Evolutionary conservation across 1,140 invertebrate species (phyloP), one percentile per base, ranked within the genome.

Genomic region (Babylonia areolata): DNA sequence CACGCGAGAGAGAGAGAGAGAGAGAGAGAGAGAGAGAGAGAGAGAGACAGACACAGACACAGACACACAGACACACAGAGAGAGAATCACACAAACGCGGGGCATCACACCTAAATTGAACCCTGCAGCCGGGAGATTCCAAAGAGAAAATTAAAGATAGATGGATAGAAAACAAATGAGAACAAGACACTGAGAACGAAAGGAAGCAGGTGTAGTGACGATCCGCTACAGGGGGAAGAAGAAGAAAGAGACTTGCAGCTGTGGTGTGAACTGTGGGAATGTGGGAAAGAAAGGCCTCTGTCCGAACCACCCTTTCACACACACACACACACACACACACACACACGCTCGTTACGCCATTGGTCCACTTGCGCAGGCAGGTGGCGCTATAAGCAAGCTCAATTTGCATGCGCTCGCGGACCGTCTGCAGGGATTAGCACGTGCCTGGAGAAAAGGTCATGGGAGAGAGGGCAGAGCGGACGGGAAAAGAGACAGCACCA

Each of bases 351-450:
- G 11, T 33, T 35, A 33, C 31, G 71, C 71, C n/a, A 35, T 35
- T 35, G 12, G 71, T 35, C 71, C 5, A 20, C 3, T 82, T 69
- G 23, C 35, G 64, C 46, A 51, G 81, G 64, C 46, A 51, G 81
- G 81, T 82, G 58, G 64, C 54, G 58, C 58, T 69, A 35, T 2
- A 51, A 6, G 58, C 58, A 15, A 58, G 33, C 71, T 81, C 71
- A 82, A 69, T 82, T 82, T 82, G 54, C 81, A 82, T 82, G 64
- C 81, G 64, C 81, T 54, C 81, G 23, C 39, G 81, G 81, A 82
- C 69, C n/a, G 81, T 35, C 54, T 82, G 39, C 20, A 37, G 20
- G 81, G 81, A 69, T 82, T 82, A 82, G 81, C 81, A 82, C 58
- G 81, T 82, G 81, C 54, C 28, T 69, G 81, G n/a, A 20, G 58